Percentiles rank a stretch among this genome's conserved stretches.
Evolutionary conservation across 2,113 vertebrate genomes (phyloP).

Genomic region (rat (Rattus norvegicus)): GRCr8 NC_086033.1:80405501-80406000

Average conservation of each 20-base stretch:
- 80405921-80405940: no score
- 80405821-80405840: accelerated
- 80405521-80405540: background rate
- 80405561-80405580: background rate
- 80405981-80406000: no score
- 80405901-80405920: background rate
- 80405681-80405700: background rate
- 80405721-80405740: background rate
- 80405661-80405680: background rate
- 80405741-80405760: background rate
- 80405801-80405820: background rate
- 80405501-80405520: background rate
- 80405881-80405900: background rate
- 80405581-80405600: background rate
- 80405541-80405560: accelerated
- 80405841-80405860: no score
- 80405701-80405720: background rate
- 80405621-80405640: background rate
- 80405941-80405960: no score
- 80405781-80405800: background rate
- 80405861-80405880: background rate
- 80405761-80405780: background rate
- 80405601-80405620: accelerated
- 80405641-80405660: background rate
- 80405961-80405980: no score